Base-by-base conservation (phyloP, 2,888 invertebrate genomes). In the Nezara viridula region DNA sequence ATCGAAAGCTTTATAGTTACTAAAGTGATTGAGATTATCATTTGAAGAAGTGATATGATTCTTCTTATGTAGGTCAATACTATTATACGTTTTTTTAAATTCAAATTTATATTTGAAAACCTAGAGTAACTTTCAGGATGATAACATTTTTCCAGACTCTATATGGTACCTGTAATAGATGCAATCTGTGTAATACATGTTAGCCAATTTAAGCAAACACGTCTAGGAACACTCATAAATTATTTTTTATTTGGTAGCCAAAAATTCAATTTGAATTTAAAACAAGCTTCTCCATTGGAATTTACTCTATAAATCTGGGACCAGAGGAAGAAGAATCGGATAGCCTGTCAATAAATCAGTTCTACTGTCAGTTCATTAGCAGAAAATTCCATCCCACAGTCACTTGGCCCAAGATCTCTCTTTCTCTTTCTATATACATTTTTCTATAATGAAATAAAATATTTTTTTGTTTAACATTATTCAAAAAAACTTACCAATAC, bases 301-400 rank as follows among this genome's bases (percentile, higher is more conserved):
- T 60, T 60, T 60, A 14, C 27, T 27, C 60, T 4, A 6, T 27
- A 60, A 27, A 60, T 60, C 60, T 27, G 60, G 12, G 14, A 60
- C 14, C 4, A 27, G 27, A 14, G 27, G 14, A 4, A 27, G 27
- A 60, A 27, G 60, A 27, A 21, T 27, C 27, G 14, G 27, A 60
- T 60, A 27, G 16, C 14, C 27, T 60, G 60, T 60, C 60, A 60
- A 60, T 60, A 60, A 27, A 27, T 60, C 60, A 60, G 60, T 60
- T 60, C 60, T 60, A 60, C 60, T 60, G 60, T 60, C 60, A 60
- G 60, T 60, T 60, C 60, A 27, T 60, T 27, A 60, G 60, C 16
- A 27, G 27, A 60, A 2, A 60, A 60, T 60, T 60, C 60, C 60
- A 5, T 16, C 27, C n/a, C 12, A 55, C 55, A 10, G 55, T n/a